These are phyloP conservation scores for Onchidella celtica DNA, from an alignment of 2,888 invertebrate genomes.

Conservation along the genomic window DNA sequence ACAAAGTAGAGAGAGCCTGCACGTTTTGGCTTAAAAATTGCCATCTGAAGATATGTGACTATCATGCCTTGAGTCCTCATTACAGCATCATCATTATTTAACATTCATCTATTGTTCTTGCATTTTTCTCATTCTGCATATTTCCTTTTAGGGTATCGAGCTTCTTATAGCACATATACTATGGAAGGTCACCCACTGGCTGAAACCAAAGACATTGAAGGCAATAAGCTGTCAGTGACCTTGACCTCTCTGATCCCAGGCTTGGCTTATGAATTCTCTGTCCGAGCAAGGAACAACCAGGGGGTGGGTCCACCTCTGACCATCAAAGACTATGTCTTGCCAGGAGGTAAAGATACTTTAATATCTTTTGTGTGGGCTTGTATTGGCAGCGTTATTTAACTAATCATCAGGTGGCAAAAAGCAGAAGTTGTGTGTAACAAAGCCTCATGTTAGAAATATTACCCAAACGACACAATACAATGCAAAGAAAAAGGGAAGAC, in stretches of 20 bases:
- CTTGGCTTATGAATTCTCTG: conserved; percentile 31
- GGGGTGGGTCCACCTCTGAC: conserved; percentile 12
- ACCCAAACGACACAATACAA: too few species aligned
- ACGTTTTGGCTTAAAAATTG: too few species aligned
- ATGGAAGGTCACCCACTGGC: not conserved
- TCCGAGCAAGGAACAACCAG: conserved; percentile 25
- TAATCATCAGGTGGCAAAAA: too few species aligned
- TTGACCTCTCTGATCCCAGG: conserved; percentile 25
- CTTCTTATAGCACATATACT: conserved; percentile 16
- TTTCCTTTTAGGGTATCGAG: conserved; percentile 34
- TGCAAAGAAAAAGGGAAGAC: too few species aligned
- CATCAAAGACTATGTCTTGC: conserved; percentile 14
- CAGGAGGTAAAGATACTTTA: conserved; percentile 13
- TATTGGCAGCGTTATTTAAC: not conserved
- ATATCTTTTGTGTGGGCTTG: not conserved
- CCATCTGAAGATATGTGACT: too few species aligned
- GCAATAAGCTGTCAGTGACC: conserved; percentile 31
- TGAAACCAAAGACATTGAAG: not conserved
- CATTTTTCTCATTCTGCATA: not conserved
- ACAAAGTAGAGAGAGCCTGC: too few species aligned
- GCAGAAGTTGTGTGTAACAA: too few species aligned
- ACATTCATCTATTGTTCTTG: not conserved
- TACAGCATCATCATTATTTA: not conserved
- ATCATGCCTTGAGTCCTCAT: too few species aligned
- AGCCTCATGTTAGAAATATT: too few species aligned